phyloP scores from a whole-genome alignment of 2,888 invertebrate genomes.

The Drosophila silvestris region DNA sequence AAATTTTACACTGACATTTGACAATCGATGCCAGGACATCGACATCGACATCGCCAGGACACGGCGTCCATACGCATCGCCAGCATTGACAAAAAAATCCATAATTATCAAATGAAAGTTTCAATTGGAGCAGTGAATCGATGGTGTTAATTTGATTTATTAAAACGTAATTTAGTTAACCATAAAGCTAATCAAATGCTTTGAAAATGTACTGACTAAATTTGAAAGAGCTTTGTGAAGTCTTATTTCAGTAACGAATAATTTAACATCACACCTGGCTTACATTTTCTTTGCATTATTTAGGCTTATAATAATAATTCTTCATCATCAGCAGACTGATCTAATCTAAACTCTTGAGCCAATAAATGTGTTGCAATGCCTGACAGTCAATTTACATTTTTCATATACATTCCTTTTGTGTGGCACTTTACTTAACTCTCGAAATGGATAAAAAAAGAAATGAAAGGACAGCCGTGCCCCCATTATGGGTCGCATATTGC shows the following conservation, averaged over 20 bases:
- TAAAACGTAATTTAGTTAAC: not conserved
- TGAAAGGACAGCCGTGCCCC: constrained; percentile 16
- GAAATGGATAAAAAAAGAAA: constrained; percentile 43
- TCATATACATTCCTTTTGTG: constrained; percentile 24
- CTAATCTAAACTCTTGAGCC: not conserved
- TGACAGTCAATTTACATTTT: constrained; percentile 46
- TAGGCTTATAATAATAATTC: not conserved
- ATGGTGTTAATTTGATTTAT: constrained; percentile 22
- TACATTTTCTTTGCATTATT: not conserved
- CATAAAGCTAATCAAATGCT: not conserved
- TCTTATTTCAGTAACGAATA: not conserved
- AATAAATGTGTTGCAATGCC: not conserved
- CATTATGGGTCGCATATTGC: constrained; percentile 50
- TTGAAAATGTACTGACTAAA: not conserved
- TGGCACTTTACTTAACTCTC: constrained; percentile 47
- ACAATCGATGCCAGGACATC: constrained; percentile 78
- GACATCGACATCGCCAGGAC: constrained; percentile 32
- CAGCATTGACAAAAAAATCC: constrained; percentile 31
- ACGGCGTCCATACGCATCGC: constrained; percentile 20
- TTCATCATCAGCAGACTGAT: not conserved
- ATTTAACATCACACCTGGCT: not conserved
- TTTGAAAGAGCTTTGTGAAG: not conserved
- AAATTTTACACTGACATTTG: constrained; percentile 84
- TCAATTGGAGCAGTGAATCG: not conserved
- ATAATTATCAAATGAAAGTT: constrained; percentile 42